phyloP scores from a whole-genome alignment of 1,140 invertebrate species.

The Zaprionus ghesquierei region DNA sequence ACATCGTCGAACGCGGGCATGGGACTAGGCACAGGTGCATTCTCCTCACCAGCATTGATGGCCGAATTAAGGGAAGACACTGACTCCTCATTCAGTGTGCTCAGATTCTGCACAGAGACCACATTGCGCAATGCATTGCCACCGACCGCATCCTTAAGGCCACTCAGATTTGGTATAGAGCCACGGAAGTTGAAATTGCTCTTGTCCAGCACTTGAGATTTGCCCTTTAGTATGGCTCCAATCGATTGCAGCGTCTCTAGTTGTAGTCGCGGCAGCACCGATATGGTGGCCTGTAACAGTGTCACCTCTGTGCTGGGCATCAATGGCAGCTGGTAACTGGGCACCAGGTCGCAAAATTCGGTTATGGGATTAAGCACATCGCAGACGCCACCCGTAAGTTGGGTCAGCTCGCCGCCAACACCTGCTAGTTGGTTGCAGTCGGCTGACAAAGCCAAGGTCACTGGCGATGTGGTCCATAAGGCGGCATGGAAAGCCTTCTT shows the following conservation, averaged over 20 bases:
- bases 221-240: conserved; percentile 84
- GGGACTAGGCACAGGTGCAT: conserved; percentile 22
- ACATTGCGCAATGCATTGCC: conserved; percentile 65
- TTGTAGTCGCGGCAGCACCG: conserved; percentile 87
- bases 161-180: conserved; percentile 74
- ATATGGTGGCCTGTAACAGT: conserved; percentile 88
- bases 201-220: conserved; percentile 82
- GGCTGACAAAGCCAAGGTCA: conserved; percentile 88
- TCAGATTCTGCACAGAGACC: conserved; percentile 77
- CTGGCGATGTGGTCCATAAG: conserved; percentile 86
- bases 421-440: conserved; percentile 84
- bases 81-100: conserved; percentile 72
- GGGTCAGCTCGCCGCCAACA: conserved; percentile 78
- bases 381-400: conserved; percentile 79
- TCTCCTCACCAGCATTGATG: conserved; percentile 49
- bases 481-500: conserved; percentile 89
- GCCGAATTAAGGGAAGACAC: conserved; percentile 20
- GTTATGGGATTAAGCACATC: conserved; percentile 87
- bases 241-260: conserved; percentile 88
- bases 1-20: conserved; percentile 82
- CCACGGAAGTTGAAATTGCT: conserved; percentile 80
- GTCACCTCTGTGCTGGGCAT: conserved; percentile 82
- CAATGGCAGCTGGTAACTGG: conserved; percentile 85
- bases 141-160: conserved; percentile 45
- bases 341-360: conserved; percentile 90